phyloP scores from a whole-genome alignment of 2,888 invertebrate species.

The Synanthedon myopaeformis region DNA sequence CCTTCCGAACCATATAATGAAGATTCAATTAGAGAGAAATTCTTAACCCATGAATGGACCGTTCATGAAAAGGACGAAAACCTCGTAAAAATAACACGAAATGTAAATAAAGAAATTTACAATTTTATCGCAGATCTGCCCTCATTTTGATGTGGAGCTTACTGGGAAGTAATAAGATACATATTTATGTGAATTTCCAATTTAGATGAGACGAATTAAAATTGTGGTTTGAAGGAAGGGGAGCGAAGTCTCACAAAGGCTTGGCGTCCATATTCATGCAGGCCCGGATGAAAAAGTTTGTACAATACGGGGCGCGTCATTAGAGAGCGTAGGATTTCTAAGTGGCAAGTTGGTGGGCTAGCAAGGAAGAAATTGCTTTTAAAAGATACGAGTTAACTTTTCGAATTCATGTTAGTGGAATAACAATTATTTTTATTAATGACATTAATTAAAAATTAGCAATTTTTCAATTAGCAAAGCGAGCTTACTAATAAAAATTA shows the following conservation, averaged over 20 bases:
- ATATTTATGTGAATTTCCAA: slow-evolving; percentile 2
- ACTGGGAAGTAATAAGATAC: slow-evolving; percentile 6
- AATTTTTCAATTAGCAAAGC: no score
- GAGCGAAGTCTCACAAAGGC: slow-evolving; percentile 26
- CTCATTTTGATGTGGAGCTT: neutral
- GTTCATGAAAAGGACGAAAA: slow-evolving; percentile 16
- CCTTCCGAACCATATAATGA: slow-evolving; percentile 13
- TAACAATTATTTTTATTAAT: no score
- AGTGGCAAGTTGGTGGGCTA: slow-evolving; percentile 33
- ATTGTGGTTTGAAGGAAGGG: slow-evolving; percentile 16
- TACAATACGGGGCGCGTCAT: slow-evolving; percentile 43
- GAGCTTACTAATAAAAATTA: no score
- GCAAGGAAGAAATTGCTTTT: neutral
- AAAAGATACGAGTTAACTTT: neutral
- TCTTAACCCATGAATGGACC: slow-evolving; percentile 36
- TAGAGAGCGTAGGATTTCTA: slow-evolving; percentile 25
- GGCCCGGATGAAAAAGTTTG: slow-evolving; percentile 40
- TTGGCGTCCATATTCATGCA: slow-evolving; percentile 35
- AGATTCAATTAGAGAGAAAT: slow-evolving; percentile 33
- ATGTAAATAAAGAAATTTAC: slow-evolving; percentile 21
- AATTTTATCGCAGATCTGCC: slow-evolving; percentile 4
- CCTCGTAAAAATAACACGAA: slow-evolving; percentile 37
- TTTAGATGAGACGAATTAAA: slow-evolving; percentile 1
- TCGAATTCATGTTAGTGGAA: no score
- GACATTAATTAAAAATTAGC: no score